Evolutionary conservation across 2,113 vertebrate species (phyloP).

Genomic region (Symphodus melops): DNA sequence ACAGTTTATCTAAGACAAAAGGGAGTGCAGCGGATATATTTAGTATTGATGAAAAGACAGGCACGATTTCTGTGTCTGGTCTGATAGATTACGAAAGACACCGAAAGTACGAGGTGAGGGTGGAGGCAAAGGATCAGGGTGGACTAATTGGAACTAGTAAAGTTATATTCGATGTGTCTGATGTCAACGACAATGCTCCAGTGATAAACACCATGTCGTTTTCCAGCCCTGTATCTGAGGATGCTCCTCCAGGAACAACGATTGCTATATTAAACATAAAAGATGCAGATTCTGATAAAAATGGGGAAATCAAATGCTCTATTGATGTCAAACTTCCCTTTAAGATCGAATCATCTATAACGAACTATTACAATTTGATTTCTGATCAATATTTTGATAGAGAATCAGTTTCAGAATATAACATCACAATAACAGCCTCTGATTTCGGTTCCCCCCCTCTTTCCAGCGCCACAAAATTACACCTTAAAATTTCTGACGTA

Average conservation of each 20-base stretch:
- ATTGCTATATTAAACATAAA: constrained; percentile 66
- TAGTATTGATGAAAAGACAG: constrained; percentile 36
- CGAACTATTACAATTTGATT: constrained; percentile 66
- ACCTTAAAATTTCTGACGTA: constrained; percentile 51
- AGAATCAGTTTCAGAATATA: constrained; percentile 43
- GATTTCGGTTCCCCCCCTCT: constrained; percentile 40
- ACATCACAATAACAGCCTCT: constrained; percentile 46
- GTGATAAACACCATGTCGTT: constrained; percentile 66
- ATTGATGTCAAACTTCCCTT: constrained; percentile 59
- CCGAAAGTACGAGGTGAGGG: constrained; percentile 60
- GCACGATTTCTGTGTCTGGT: constrained; percentile 48
- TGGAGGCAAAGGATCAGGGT: constrained; percentile 70
- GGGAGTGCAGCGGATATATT: constrained; percentile 37
- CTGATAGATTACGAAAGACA: constrained; percentile 72
- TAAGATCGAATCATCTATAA: constrained; percentile 56
- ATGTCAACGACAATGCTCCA: constrained; percentile 73
- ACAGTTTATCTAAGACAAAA: constrained; percentile 61
- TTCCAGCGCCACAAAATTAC: neutral
- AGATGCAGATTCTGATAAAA: constrained; percentile 68
- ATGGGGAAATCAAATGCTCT: constrained; percentile 59
- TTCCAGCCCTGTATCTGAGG: constrained; percentile 47
- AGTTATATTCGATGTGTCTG: constrained; percentile 66
- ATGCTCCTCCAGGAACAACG: constrained; percentile 41
- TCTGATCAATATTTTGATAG: constrained; percentile 56
- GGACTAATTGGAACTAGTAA: constrained; percentile 48